A percentile compares a stretch with the other conserved stretches of the same genome.
phyloP scores from a whole-genome alignment of 2,797 vertebrate species.

The Acanthurus tractus region DNA sequence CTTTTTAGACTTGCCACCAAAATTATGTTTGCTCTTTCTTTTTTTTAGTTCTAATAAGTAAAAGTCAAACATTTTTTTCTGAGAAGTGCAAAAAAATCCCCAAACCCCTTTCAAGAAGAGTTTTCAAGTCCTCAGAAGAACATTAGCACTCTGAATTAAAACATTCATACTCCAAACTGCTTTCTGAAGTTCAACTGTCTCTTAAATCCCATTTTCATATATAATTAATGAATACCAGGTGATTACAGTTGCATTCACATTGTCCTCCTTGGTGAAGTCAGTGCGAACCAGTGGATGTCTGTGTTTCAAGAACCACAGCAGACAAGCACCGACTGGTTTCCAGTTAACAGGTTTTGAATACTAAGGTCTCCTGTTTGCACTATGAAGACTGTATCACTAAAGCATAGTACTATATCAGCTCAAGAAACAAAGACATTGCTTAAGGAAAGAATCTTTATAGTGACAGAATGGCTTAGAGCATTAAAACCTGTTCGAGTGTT shows the following conservation, averaged over 20 bases:
- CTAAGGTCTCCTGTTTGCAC: neutral
- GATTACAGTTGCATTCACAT: neutral
- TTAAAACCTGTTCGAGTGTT: neutral
- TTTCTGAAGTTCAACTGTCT: constrained; percentile 11
- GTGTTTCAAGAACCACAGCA: neutral
- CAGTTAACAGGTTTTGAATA: neutral
- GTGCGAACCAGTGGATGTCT: neutral
- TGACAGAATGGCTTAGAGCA: neutral
- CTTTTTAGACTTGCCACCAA: constrained; percentile 39
- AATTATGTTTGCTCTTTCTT: neutral
- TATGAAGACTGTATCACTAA: too few relatives aligned
- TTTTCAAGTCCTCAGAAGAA: constrained; percentile 19
- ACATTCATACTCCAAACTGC: constrained; percentile 35
- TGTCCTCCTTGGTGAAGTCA: neutral
- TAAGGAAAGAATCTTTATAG: neutral
- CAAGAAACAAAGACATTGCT: neutral
- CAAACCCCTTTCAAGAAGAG: constrained; percentile 40
- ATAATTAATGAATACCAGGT: constrained; percentile 2
- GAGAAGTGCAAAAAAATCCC: constrained; percentile 28
- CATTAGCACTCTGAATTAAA: constrained; percentile 46
- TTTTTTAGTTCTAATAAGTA: neutral
- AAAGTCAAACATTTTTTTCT: constrained; percentile 21
- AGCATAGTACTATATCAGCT: neutral
- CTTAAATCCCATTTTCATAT: constrained; percentile 3
- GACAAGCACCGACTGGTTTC: neutral